A percentile compares a stretch with the other conserved stretches of the same genome.
Conservation (phyloP, 2,888 invertebrate species). For the Xestia rhomboidea region DNA sequence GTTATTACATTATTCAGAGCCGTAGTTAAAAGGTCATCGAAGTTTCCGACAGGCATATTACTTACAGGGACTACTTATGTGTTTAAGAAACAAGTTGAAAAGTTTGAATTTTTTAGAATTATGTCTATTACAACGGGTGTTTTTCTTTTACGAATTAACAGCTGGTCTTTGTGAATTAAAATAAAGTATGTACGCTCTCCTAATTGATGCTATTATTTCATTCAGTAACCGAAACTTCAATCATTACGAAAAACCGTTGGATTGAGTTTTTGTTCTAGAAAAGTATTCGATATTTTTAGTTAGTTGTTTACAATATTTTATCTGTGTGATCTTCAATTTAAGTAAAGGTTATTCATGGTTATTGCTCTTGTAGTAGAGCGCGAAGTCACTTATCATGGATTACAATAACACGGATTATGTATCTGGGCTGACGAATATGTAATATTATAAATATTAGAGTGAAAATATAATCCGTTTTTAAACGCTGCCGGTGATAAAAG, state of each 20-base stretch:
- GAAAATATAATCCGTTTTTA: slow-evolving; percentile 30
- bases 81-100: slow-evolving; percentile 15
- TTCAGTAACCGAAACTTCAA: neutral
- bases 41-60: slow-evolving; percentile 31
- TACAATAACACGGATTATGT: slow-evolving; percentile 38
- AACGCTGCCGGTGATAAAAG: slow-evolving; percentile 24
- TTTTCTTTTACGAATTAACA: neutral
- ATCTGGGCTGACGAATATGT: slow-evolving; percentile 28
- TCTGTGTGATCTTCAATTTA: slow-evolving; percentile 35
- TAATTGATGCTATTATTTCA: neutral
- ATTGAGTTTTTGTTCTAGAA: neutral
- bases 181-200: neutral
- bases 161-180: neutral
- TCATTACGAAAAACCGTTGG: neutral
- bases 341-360: slow-evolving; percentile 52
- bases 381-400: slow-evolving; percentile 40
- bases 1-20: slow-evolving; percentile 51
- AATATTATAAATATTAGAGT: slow-evolving; percentile 13
- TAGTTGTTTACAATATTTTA: slow-evolving; percentile 8
- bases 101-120: slow-evolving; percentile 15
- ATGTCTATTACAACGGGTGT: neutral
- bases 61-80: neutral
- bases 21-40: slow-evolving; percentile 34
- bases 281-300: slow-evolving; percentile 3
- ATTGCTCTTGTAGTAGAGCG: slow-evolving; percentile 37